Percentiles rank a stretch among this genome's conserved stretches.
These are phyloP conservation scores for Percina caprodes DNA, from an alignment of 2,113 vertebrate genomes.

Conservation along the genomic window DNA sequence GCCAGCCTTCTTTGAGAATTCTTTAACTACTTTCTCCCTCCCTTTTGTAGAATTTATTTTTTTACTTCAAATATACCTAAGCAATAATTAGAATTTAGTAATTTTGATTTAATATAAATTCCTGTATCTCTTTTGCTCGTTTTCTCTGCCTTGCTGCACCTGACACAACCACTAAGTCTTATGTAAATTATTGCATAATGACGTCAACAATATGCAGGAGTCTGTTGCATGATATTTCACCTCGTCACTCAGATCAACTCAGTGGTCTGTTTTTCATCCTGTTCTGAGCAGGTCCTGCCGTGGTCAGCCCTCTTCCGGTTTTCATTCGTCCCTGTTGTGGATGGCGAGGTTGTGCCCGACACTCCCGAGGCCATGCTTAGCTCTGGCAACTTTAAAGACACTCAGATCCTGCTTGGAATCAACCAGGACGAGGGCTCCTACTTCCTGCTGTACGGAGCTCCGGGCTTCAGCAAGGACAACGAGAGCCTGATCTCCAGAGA, in stretches of 20 bases:
- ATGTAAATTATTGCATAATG: too few species aligned
- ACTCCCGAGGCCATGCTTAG: constrained; percentile 88
- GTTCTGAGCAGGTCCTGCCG: constrained; percentile 70
- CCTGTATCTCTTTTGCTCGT: too few species aligned
- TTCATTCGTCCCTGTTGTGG: constrained; percentile 92
- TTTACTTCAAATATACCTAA: too few species aligned
- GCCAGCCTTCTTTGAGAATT: too few species aligned
- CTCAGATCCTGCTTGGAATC: constrained; percentile 89
- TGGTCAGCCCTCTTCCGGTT: constrained; percentile 88
- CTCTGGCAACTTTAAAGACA: constrained; percentile 86
- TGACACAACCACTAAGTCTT: too few species aligned
- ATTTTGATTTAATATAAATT: too few species aligned
- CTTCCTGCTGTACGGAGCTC: constrained; percentile 92
- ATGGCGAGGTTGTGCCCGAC: constrained; percentile 89
- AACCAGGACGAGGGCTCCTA: constrained; percentile 94
- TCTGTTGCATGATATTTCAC: background rate
- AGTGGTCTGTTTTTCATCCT: background rate
- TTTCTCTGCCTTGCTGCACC: too few species aligned
- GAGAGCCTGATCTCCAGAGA: constrained; percentile 92
- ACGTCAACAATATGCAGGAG: background rate
- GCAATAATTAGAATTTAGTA: too few species aligned
- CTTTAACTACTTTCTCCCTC: too few species aligned
- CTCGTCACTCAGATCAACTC: background rate
- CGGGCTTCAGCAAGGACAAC: constrained; percentile 95
- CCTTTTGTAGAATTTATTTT: too few species aligned